Percentiles rank a stretch among this genome's conserved stretches.
Evolutionary conservation across 2,888 invertebrate genomes (phyloP).

Genomic region (Pollenia amentaria): DNA sequence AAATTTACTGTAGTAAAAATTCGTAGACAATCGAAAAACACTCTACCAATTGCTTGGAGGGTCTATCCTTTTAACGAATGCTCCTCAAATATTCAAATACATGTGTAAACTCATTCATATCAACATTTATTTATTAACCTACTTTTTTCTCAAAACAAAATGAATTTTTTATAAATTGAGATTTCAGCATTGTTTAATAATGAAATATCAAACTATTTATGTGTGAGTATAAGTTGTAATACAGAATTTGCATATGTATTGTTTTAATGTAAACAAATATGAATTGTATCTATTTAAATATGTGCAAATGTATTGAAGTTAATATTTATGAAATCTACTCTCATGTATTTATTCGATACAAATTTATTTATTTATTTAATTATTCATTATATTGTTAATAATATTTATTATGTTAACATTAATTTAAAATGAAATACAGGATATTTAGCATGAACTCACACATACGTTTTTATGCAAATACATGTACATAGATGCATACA

Average conservation of each 20-base stretch:
- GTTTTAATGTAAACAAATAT: too few relatives aligned
- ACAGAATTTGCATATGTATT: too few relatives aligned
- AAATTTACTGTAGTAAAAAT: too few relatives aligned
- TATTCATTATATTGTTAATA: conserved; percentile 59
- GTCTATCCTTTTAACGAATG: too few relatives aligned
- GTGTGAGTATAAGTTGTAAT: too few relatives aligned
- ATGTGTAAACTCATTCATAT: background rate
- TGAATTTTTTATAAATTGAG: conserved; percentile 1
- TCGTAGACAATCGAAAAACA: too few relatives aligned
- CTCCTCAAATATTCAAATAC: too few relatives aligned
- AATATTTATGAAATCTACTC: conserved; percentile 24
- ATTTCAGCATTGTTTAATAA: background rate
- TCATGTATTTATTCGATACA: conserved; percentile 8
- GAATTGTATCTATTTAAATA: background rate
- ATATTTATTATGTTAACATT: conserved; percentile 53
- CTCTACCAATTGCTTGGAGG: too few relatives aligned
- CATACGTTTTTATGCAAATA: background rate
- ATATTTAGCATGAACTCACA: conserved; percentile 14
- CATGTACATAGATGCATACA: background rate
- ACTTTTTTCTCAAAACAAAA: background rate
- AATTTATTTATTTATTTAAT: conserved; percentile 42
- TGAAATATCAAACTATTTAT: too few relatives aligned
- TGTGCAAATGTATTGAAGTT: background rate
- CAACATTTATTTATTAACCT: background rate
- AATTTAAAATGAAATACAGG: conserved; percentile 23